Base-by-base conservation (phyloP, 2,888 invertebrate genomes). In the Lycophotia porphyrea region DNA sequence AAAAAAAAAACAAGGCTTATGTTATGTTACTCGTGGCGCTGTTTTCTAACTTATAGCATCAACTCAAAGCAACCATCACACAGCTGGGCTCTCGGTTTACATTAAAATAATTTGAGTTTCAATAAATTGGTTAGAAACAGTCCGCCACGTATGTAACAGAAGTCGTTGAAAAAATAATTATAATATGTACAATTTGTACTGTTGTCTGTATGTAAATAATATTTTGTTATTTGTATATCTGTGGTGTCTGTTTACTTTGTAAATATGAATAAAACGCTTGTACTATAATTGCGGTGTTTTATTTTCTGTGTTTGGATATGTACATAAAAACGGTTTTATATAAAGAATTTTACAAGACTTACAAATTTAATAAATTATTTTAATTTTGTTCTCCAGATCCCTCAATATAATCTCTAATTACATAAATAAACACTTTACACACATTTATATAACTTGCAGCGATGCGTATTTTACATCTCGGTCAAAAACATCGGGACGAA, bases 251-350 rank as follows among this genome's bases (percentile, higher is more conserved):
- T 81, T 83, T 78, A 81, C 65, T 75, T 68, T 86, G 80, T 84
- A 87, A 81, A 86, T 84, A 83, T 68, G 34, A 80, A 82, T 85
- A 83, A 87, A 88, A 78, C 31, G 87, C 88, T 87, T 88, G 79
- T 87, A 84, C 76, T 73, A 84, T 78, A 78, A 21, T 55, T 21
- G 0, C 5, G 0, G 27, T 52, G n/a, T 71, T 73, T 74, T 67
- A 72, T 72, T 82, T 49, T 21, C 2, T 31, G 31, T 31, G 4
- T 31, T 58, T 58, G 21, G 8, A 31, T 39, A 36, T 18, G 47
- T 72, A 31, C 1, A 72, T 24, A 36, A 27, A 27, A 70, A 21
- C 15, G 15, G 34, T 27, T 27, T 36, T 27, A 27, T 47, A 1
- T 24, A 21, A 24, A 11, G 49, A 49, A 11, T 3, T 49, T 49